Percentiles rank a stretch among this genome's conserved stretches.
phyloP scores from a whole-genome alignment of 2,113 vertebrate genomes.

The Gopherus flavomarginatus region DNA sequence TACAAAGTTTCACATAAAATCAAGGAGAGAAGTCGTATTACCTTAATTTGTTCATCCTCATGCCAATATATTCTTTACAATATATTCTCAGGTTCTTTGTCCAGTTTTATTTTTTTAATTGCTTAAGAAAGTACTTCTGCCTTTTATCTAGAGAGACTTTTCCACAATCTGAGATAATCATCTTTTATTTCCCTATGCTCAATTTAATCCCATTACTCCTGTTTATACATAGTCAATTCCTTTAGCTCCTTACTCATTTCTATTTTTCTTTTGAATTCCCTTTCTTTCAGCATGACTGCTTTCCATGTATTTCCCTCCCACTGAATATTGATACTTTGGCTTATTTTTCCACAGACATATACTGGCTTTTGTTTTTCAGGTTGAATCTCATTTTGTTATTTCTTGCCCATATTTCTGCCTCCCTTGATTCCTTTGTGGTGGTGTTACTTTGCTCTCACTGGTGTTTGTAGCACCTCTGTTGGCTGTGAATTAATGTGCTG shows the following conservation, averaged over 20 bases:
- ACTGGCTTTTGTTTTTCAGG: not conserved
- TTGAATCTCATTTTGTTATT: not conserved
- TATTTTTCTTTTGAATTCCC: not conserved
- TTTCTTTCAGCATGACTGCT: not conserved
- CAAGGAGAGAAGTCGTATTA: not conserved
- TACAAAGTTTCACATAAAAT: not conserved
- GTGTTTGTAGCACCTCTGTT: not conserved
- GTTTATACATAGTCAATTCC: not conserved
- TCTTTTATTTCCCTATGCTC: not conserved
- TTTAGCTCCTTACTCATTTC: not conserved
- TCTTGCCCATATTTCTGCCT: fast-evolving
- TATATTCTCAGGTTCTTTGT: not conserved
- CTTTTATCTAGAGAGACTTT: not conserved
- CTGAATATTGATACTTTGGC: not conserved
- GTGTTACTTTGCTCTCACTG: not conserved
- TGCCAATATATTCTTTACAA: not conserved
- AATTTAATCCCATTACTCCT: not conserved
- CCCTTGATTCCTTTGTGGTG: not conserved
- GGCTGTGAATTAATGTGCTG: not conserved
- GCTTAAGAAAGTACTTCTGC: not conserved
- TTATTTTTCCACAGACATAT: not conserved
- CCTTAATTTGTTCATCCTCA: not conserved
- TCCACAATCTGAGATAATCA: not conserved
- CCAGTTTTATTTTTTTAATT: not conserved
- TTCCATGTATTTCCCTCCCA: not conserved